phyloP scores from a whole-genome alignment of 2,797 vertebrate species.

The Esox masquinongy region DNA sequence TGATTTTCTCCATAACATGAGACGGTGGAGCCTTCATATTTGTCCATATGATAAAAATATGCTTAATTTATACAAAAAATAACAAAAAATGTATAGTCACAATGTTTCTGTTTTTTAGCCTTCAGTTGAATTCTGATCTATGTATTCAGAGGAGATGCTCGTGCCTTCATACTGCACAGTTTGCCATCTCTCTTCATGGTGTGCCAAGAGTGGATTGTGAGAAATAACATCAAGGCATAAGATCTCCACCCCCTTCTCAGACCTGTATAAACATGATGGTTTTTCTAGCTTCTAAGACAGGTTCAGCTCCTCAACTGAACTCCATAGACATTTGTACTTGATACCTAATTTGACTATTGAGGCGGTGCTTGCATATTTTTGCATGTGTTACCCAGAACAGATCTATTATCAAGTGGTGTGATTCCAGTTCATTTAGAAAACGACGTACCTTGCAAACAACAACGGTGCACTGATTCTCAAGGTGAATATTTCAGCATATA shows the following conservation, averaged over 20 bases:
- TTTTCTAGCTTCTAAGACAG: background rate
- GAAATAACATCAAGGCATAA: background rate
- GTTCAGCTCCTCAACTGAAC: background rate
- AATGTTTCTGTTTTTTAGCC: background rate
- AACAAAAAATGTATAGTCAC: background rate
- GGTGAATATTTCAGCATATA: slow-evolving; percentile 44
- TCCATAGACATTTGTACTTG: background rate
- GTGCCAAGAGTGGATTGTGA: slow-evolving; percentile 3
- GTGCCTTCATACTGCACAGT: background rate
- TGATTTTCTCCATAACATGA: too few relatives aligned
- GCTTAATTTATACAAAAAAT: too few relatives aligned
- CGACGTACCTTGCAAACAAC: background rate
- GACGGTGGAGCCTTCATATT: background rate
- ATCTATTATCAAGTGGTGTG: slow-evolving; percentile 2
- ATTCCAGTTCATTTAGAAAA: slow-evolving; percentile 15
- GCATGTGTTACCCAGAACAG: slow-evolving; percentile 8
- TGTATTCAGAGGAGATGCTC: background rate
- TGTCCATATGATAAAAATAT: background rate
- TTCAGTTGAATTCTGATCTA: background rate
- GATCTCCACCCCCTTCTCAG: background rate
- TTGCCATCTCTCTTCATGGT: background rate
- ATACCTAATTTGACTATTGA: slow-evolving; percentile 5
- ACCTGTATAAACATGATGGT: background rate
- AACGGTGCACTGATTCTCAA: slow-evolving; percentile 21
- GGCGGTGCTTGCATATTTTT: slow-evolving; percentile 12